These are phyloP conservation scores for Manacus vitellinus DNA, from an alignment of 2,113 vertebrate genomes.

Conservation along the genomic window DNA sequence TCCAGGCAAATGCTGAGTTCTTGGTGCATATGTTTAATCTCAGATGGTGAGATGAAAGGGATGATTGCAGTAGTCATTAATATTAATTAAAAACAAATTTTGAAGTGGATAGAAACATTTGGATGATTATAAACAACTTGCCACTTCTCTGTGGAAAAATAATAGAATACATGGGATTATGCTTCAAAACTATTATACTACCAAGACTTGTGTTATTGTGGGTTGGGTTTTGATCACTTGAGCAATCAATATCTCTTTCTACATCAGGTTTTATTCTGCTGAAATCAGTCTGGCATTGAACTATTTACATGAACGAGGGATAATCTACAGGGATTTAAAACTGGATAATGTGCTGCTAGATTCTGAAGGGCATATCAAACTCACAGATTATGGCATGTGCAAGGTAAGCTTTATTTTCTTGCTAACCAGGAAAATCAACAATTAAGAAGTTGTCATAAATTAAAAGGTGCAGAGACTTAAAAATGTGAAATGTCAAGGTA, in stretches of 20 bases:
- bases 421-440: background rate
- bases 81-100: constrained; percentile 2
- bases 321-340: constrained; percentile 99
- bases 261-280: constrained; percentile 94
- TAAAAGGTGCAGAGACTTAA: background rate
- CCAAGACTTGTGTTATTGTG: background rate
- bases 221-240: background rate
- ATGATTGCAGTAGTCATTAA: background rate
- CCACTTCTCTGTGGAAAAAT: background rate
- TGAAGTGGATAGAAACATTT: background rate
- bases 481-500: background rate
- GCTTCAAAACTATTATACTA: background rate
- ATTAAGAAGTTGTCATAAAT: background rate
- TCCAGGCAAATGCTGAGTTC: constrained; percentile 35
- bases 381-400: constrained; percentile 99
- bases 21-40: constrained; percentile 42
- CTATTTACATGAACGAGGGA: constrained; percentile 97
- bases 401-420: constrained; percentile 80
- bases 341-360: constrained; percentile 97
- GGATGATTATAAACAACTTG: background rate
- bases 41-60: constrained; percentile 35
- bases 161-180: background rate
- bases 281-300: constrained; percentile 98
- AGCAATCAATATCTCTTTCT: constrained; percentile 4
- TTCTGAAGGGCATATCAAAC: constrained; percentile 99